phyloP scores from a whole-genome alignment of 2,888 invertebrate genomes.

The Callyntrura sp. region DNA sequence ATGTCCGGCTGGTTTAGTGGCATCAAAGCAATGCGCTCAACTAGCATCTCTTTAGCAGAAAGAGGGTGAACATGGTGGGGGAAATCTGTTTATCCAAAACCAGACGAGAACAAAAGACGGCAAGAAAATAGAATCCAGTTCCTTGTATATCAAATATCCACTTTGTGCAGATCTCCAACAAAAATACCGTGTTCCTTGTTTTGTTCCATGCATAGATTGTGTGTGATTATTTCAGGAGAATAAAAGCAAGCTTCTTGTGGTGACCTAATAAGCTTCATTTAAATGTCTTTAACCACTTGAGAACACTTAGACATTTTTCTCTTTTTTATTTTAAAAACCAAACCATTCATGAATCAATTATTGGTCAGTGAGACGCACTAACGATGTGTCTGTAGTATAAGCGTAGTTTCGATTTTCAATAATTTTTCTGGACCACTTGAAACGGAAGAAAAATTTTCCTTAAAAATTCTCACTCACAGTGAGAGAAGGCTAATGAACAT shows the following conservation, averaged over 20 bases:
- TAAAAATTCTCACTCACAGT: background rate
- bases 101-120: background rate
- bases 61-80: too few species aligned
- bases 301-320: background rate
- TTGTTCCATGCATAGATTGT: background rate
- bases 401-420: background rate
- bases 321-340: background rate
- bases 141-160: background rate
- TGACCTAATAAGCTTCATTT: conserved; percentile 71
- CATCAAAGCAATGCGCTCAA: background rate
- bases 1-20: conserved; percentile 21
- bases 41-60: conserved; percentile 2
- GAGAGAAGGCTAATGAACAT: conserved; percentile 61
- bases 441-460: conserved; percentile 33
- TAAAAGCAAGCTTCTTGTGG: background rate
- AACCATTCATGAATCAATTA: conserved; percentile 27
- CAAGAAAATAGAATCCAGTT: background rate
- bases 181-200: background rate
- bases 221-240: background rate
- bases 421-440: background rate
- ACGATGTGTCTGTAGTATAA: background rate
- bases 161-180: too few species aligned
- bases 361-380: background rate
- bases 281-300: conserved; percentile 54
- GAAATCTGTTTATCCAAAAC: background rate